phyloP scores from a whole-genome alignment of 2,113 vertebrate species.

The Stegostoma tigrinum region DNA sequence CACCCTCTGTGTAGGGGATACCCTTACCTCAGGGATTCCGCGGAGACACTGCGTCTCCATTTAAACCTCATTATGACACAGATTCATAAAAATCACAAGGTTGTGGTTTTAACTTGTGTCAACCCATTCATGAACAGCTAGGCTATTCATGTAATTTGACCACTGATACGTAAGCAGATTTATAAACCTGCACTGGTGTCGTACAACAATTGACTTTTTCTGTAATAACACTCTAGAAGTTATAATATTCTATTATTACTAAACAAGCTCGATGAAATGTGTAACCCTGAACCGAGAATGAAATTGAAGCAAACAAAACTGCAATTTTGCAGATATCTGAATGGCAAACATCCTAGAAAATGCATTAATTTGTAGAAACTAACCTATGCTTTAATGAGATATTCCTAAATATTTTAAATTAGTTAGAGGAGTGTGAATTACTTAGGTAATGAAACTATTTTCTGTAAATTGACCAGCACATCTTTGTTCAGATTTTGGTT shows the following conservation, averaged over 20 bases:
- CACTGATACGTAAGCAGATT: constrained; percentile 32
- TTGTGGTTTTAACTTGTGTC: constrained; percentile 69
- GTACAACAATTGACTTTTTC: background rate
- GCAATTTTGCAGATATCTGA: background rate
- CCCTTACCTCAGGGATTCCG: constrained; percentile 61
- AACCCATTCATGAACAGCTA: constrained; percentile 61
- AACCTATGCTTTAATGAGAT: background rate
- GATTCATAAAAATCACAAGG: constrained; percentile 70
- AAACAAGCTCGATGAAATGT: background rate
- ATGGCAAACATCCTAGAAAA: background rate
- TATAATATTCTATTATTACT: background rate
- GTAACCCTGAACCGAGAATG: background rate
- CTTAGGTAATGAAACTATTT: background rate
- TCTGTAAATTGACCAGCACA: background rate
- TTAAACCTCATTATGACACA: constrained; percentile 76
- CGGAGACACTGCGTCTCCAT: constrained; percentile 78
- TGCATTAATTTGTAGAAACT: background rate
- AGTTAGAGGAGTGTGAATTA: background rate
- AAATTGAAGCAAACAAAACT: background rate
- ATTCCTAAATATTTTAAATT: background rate
- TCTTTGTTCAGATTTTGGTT: background rate
- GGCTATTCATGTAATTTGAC: constrained; percentile 52
- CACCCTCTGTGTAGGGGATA: constrained; percentile 61
- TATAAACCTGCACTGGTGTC: background rate
- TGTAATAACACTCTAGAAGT: background rate